phyloP scores from a whole-genome alignment of 2,888 invertebrate genomes.

The Drosophila meridionalis region DNA sequence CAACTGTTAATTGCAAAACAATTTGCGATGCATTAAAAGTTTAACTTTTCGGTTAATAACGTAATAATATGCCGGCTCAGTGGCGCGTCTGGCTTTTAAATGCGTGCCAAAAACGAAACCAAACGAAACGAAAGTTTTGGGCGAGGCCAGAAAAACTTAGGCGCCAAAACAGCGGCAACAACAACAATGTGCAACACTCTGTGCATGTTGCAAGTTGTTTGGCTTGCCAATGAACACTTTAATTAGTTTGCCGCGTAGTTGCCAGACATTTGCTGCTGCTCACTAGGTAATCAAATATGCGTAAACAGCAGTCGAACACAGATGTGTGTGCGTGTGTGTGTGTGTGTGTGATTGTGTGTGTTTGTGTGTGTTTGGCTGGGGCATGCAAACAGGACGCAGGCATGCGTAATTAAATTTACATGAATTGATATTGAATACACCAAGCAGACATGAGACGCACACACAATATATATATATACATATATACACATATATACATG shows the following conservation, averaged over 20 bases:
- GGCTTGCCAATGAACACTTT: conserved; percentile 58
- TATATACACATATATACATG: background rate
- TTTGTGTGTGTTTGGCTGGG: conserved; percentile 15
- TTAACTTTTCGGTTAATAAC: conserved; percentile 40
- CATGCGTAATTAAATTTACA: conserved; percentile 81
- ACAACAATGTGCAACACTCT: background rate
- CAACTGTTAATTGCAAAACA: conserved; percentile 70
- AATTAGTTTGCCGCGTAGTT: conserved; percentile 56
- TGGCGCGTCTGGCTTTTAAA: background rate
- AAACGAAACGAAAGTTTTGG: conserved; percentile 6
- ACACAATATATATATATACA: conserved; percentile 1
- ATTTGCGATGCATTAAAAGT: conserved; percentile 75
- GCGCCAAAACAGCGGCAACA: background rate
- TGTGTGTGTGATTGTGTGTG: background rate
- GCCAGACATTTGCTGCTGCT: conserved; percentile 19
- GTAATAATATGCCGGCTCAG: conserved; percentile 22
- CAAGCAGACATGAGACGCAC: conserved; percentile 30
- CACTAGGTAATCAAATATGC: conserved; percentile 72
- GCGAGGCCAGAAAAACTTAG: conserved; percentile 6
- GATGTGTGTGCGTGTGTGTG: background rate
- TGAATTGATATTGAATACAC: conserved; percentile 77
- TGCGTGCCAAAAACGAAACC: conserved; percentile 13
- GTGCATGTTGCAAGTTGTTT: conserved; percentile 43
- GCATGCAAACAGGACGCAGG: conserved; percentile 72
- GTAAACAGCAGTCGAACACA: conserved; percentile 56